Evolutionary conservation across 2,888 invertebrate genomes (phyloP), one percentile per base, ranked within the genome.

Genomic region (Platypus cylindrus): DNA sequence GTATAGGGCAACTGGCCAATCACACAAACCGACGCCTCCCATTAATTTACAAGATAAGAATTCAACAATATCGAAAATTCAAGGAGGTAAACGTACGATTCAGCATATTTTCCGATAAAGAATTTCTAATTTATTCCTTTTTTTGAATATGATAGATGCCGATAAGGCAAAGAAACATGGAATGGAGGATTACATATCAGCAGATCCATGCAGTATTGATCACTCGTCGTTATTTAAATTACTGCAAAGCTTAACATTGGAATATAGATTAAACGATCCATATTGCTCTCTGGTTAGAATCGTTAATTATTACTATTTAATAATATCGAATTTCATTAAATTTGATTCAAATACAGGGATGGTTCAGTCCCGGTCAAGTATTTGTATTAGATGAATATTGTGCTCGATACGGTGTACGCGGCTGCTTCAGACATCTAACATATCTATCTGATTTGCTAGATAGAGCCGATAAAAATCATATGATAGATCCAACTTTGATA

Each of bases 351-450:
- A n/a, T n/a, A 12, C 61, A 91, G 91, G 98, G 98, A 48, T 98
- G 98, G 98, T 97, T 98, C 65, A 95, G 95, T 53, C 97, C 98
- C 0, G 97, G 97, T 1, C 98, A 98, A 71, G 84, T 97, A 34
- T 98, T 97, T 65, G 94, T 95, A 8, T 66, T 98, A 49, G 98
- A 98, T 60, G 94, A 94, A 62, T 94, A 98, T 65, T 95, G 94
- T 61, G 95, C 97, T 5, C 74, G 84, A 50, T 98, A 98, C 60
- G 97, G 97, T 29, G 97, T 97, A 1, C 74, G 98, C 32, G 93
- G 93, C 27, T 98, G 98, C 61, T 93, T 81, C 64, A 78, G 98
- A 32, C 97, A 99, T 63, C 74, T 99, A 30, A 90, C 89, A 61
- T 97, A 97, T 64, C 74, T 98, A 40, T 82, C 83, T 44, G 97